Conservation (phyloP, 2,113 vertebrate genomes). For the Hyperopisus bebe region DNA sequence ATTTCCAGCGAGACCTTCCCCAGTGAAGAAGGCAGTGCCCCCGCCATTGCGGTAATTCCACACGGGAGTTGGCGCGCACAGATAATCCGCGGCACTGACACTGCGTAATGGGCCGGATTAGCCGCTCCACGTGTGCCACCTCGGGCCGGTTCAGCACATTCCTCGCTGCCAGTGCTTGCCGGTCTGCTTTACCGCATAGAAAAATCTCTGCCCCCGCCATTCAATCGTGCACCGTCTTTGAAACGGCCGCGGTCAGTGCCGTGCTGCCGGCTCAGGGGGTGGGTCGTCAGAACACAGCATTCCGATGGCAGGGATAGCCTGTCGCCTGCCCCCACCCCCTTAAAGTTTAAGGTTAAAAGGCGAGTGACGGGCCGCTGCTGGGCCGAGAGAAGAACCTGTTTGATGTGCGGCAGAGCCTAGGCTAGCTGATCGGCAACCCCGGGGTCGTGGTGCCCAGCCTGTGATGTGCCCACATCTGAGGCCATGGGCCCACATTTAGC, state of each 20-base stretch:
- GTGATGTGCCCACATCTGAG: conserved; percentile 56
- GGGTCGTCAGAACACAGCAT: not conserved
- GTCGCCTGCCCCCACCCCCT: conserved; percentile 25
- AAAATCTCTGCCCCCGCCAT: not conserved
- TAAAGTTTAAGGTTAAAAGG: conserved; percentile 41
- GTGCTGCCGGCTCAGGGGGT: not conserved
- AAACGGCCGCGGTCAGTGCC: not conserved
- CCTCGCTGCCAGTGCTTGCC: not conserved
- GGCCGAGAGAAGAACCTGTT: conserved; percentile 54
- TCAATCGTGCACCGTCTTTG: not conserved
- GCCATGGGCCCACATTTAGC: conserved; percentile 49
- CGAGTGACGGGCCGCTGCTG: conserved; percentile 42
- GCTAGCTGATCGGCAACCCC: conserved; percentile 37
- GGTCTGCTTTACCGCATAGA: not conserved
- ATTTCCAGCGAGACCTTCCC: not conserved
- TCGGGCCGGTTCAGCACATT: not conserved
- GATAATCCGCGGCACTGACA: not conserved
- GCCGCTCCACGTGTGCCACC: not conserved
- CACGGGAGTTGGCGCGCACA: not conserved
- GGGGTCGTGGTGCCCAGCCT: conserved; percentile 47
- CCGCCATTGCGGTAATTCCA: not conserved
- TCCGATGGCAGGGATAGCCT: conserved; percentile 2
- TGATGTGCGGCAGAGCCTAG: conserved; percentile 59
- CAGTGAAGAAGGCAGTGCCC: not conserved
- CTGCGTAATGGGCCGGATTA: not conserved